Percentiles rank a stretch among this genome's conserved stretches.
These are phyloP conservation scores for Sebastes itinus DNA, from an alignment of 2,797 vertebrate species.

Conservation along the genomic window DNA sequence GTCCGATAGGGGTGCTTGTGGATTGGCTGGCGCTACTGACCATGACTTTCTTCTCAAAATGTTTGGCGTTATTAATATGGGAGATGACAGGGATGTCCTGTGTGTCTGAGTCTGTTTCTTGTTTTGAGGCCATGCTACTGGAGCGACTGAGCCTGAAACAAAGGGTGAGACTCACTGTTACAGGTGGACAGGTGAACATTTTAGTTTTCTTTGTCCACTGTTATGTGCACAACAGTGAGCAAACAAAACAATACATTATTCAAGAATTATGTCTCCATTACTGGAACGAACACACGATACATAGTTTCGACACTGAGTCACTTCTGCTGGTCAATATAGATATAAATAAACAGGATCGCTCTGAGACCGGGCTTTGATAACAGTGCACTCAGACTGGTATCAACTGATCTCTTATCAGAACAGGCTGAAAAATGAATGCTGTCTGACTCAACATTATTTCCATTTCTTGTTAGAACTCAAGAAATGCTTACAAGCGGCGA, in stretches of 20 bases:
- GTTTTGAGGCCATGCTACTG: constrained; percentile 96
- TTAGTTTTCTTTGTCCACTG: background rate
- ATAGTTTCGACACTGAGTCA: background rate
- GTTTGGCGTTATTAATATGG: constrained; percentile 80
- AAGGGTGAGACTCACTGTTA: constrained; percentile 27
- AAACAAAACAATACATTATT: constrained; percentile 25
- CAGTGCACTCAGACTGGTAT: constrained; percentile 4
- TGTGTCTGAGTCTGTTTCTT: constrained; percentile 93
- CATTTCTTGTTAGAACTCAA: constrained; percentile 15
- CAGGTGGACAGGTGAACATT: background rate
- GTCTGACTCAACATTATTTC: constrained; percentile 20
- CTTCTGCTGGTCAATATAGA: constrained; percentile 16
- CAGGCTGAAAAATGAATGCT: background rate
- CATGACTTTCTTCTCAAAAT: constrained; percentile 88
- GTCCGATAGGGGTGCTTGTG: constrained; percentile 84
- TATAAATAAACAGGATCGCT: constrained; percentile 36
- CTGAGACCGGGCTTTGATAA: background rate
- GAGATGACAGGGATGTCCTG: constrained; percentile 83
- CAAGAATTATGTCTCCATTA: constrained; percentile 12
- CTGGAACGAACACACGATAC: background rate
- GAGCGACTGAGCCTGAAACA: constrained; percentile 88
- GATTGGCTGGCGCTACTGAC: constrained; percentile 87
- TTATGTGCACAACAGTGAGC: background rate
- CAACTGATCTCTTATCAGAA: constrained; percentile 7
- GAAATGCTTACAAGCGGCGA: constrained; percentile 18